phyloP scores from a whole-genome alignment of 2,888 invertebrate species.

The Andrena bucephala region DNA sequence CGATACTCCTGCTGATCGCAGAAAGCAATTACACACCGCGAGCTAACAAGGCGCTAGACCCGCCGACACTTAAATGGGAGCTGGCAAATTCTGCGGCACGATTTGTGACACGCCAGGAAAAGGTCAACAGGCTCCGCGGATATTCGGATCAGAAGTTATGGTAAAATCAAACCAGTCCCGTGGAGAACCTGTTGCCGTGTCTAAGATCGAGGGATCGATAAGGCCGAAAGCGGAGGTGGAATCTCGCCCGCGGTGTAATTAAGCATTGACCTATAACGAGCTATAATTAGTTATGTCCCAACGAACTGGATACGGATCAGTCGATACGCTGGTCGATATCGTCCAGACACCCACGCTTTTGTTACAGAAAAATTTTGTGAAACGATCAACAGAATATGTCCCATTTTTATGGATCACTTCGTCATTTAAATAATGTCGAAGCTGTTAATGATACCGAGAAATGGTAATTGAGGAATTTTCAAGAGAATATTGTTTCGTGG shows the following conservation, averaged over 20 bases:
- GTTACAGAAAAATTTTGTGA: conserved; percentile 21
- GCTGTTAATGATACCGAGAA: not conserved
- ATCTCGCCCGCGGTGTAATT: conserved; percentile 80
- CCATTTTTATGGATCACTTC: not conserved
- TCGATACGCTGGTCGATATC: conserved; percentile 77
- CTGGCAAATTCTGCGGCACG: conserved; percentile 54
- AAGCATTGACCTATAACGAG: conserved; percentile 83
- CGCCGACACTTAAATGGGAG: conserved; percentile 40
- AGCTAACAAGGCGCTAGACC: conserved; percentile 36
- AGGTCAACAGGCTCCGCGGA: conserved; percentile 61
- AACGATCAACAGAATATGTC: not conserved
- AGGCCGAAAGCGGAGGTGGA: conserved; percentile 76
- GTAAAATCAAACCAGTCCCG: conserved; percentile 70
- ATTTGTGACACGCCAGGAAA: conserved; percentile 57
- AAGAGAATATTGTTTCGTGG: not conserved
- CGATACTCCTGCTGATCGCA: conserved; percentile 14
- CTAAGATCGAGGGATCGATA: conserved; percentile 79
- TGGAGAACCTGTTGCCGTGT: conserved; percentile 74
- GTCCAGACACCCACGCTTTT: conserved; percentile 61
- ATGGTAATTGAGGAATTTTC: not conserved
- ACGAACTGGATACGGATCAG: conserved; percentile 78
- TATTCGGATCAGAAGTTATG: conserved; percentile 69
- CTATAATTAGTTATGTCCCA: conserved; percentile 82
- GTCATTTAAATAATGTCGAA: not conserved
- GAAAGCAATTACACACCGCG: conserved; percentile 37